These are phyloP conservation scores for Eurypyga helias DNA, from an alignment of 2,113 vertebrate species.

Conservation along the genomic window DNA sequence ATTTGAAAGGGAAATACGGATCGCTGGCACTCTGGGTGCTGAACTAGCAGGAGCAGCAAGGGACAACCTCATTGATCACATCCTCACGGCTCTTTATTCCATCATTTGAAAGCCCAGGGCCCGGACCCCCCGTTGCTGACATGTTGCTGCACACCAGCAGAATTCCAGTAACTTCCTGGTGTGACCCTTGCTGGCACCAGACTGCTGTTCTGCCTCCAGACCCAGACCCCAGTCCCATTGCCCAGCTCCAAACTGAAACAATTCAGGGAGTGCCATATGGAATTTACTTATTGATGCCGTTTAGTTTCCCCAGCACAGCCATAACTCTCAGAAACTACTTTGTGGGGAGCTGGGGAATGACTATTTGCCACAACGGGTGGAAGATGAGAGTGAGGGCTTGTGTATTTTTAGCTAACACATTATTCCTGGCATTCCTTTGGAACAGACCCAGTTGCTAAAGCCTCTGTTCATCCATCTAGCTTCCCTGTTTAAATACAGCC, in stretches of 20 bases:
- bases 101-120: rapidly evolving
- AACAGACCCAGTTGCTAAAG: neutral
- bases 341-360: neutral
- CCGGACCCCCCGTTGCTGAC: no score
- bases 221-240: neutral
- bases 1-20: neutral
- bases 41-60: neutral
- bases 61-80: neutral
- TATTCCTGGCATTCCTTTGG: neutral
- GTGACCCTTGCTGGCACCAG: neutral
- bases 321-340: neutral
- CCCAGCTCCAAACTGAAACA: neutral
- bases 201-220: neutral
- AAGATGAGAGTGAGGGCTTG: neutral
- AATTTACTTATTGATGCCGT: neutral
- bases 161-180: neutral
- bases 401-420: neutral
- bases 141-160: no score
- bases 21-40: neutral
- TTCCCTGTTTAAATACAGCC: neutral
- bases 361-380: neutral
- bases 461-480: neutral
- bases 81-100: no score
- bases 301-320: neutral
- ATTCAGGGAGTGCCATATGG: neutral